A percentile compares a stretch with the other conserved stretches of the same genome.
These are phyloP conservation scores for Oceanites oceanicus DNA, from an alignment of 2,113 vertebrate species.

Conservation along the genomic window DNA sequence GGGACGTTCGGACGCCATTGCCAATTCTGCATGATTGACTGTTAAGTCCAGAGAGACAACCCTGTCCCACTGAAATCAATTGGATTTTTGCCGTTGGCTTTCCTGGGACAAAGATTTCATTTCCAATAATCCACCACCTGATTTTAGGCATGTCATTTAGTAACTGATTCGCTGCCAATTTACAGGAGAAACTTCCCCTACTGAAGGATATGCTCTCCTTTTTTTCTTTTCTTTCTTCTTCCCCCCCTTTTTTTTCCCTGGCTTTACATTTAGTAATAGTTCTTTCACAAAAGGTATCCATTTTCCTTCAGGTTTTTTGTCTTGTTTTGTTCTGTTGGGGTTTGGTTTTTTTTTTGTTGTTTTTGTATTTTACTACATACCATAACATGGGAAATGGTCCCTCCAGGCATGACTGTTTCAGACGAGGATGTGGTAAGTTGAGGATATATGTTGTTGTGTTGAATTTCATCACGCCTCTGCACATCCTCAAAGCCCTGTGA, in stretches of 20 bases:
- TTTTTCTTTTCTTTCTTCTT: neutral
- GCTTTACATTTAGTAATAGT: neutral
- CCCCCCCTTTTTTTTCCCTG: neutral
- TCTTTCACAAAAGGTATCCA: neutral
- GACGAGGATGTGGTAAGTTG: neutral
- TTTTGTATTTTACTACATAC: constrained; percentile 27
- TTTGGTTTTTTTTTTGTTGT: neutral
- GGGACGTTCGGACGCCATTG: neutral
- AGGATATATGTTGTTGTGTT: neutral
- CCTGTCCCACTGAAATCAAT: constrained; percentile 48
- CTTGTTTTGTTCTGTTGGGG: neutral
- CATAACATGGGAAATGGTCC: constrained; percentile 8
- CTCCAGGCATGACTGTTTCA: constrained; percentile 40
- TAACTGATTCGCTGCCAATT: constrained; percentile 32
- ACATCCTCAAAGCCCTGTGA: constrained; percentile 18
- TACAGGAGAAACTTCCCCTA: neutral
- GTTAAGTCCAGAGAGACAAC: constrained; percentile 42
- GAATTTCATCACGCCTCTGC: constrained; percentile 42
- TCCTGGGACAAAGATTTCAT: constrained; percentile 60
- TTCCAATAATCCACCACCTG: constrained; percentile 55
- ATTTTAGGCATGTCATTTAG: constrained; percentile 52
- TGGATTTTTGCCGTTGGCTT: constrained; percentile 50
- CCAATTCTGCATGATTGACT: constrained; percentile 57
- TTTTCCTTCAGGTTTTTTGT: neutral
- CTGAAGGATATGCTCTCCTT: neutral